These are phyloP conservation scores for Phrynocephalus versicolor DNA, from an alignment of 2,113 vertebrate species.

Conservation along the genomic window DNA sequence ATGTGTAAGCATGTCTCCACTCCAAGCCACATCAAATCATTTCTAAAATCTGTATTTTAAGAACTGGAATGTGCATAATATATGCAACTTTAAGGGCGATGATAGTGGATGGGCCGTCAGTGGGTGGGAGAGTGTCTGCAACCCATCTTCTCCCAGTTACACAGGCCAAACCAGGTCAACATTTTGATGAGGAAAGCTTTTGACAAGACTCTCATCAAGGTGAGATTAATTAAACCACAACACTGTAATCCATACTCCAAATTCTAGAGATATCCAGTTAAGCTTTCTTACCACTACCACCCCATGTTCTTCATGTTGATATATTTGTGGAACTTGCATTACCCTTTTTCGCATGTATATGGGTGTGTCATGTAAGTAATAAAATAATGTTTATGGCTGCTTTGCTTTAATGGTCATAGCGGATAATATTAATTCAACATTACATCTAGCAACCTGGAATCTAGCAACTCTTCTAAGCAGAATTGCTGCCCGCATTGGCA, in stretches of 20 bases:
- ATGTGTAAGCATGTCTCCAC: slow-evolving; percentile 64
- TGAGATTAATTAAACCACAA: slow-evolving; percentile 48
- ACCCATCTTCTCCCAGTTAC: not conserved
- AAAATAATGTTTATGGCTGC: slow-evolving; percentile 37
- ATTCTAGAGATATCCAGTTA: slow-evolving; percentile 48
- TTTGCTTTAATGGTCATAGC: slow-evolving; percentile 54
- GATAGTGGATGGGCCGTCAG: slow-evolving; percentile 51
- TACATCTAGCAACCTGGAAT: slow-evolving; percentile 17
- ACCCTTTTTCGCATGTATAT: slow-evolving; percentile 48
- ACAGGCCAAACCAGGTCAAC: slow-evolving; percentile 38
- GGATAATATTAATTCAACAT: slow-evolving; percentile 49
- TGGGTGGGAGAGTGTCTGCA: slow-evolving; percentile 43
- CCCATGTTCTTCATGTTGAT: not conserved
- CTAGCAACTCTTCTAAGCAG: not conserved
- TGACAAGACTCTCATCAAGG: not conserved
- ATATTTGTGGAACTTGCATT: slow-evolving; percentile 6
- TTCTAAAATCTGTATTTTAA: slow-evolving; percentile 66
- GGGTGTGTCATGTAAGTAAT: slow-evolving; percentile 46
- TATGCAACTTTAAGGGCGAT: slow-evolving; percentile 56
- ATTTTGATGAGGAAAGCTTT: slow-evolving; percentile 3
- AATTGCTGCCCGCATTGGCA: not conserved
- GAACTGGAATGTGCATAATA: slow-evolving; percentile 63
- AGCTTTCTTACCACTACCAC: not conserved
- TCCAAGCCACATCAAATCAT: slow-evolving; percentile 70
- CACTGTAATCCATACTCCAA: slow-evolving; percentile 57